A percentile compares a stretch with the other conserved stretches of the same genome.
Conservation (phyloP, 2,113 vertebrate species). For the Boleophthalmus pectinirostris region DNA sequence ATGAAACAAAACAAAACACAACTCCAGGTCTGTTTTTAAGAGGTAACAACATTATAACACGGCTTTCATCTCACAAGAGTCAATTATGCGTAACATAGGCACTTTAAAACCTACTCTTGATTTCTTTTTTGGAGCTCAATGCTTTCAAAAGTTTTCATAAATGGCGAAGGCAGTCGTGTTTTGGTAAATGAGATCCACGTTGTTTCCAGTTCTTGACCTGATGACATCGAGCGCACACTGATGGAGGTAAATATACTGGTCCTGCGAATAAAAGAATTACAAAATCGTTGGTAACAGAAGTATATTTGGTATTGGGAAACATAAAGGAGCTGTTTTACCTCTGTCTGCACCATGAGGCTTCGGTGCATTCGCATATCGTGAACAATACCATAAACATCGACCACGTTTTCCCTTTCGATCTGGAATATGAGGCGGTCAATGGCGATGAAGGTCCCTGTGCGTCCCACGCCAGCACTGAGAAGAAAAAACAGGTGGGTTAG, state of each 20-base stretch:
- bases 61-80: no score
- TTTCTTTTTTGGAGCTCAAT: conserved; percentile 55
- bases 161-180: conserved; percentile 84
- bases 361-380: conserved; percentile 92
- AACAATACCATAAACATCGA: conserved; percentile 89
- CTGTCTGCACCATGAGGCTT: conserved; percentile 95
- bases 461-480: conserved; percentile 91
- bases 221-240: conserved; percentile 93
- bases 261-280: conserved; percentile 72
- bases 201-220: conserved; percentile 85
- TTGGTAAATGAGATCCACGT: conserved; percentile 92
- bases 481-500: conserved; percentile 2
- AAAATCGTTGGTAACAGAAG: not conserved
- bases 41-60: no score
- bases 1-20: no score
- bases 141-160: conserved; percentile 81
- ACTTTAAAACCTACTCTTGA: no score
- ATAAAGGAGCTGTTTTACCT: conserved; percentile 78
- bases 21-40: no score
- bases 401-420: conserved; percentile 86
- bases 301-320: not conserved
- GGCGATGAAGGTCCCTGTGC: conserved; percentile 94
- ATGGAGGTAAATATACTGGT: conserved; percentile 94
- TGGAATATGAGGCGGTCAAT: conserved; percentile 92
- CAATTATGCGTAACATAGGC: no score